These are phyloP conservation scores for Equus quagga DNA, from an alignment of 2,113 vertebrate genomes.

Conservation along the genomic window DNA sequence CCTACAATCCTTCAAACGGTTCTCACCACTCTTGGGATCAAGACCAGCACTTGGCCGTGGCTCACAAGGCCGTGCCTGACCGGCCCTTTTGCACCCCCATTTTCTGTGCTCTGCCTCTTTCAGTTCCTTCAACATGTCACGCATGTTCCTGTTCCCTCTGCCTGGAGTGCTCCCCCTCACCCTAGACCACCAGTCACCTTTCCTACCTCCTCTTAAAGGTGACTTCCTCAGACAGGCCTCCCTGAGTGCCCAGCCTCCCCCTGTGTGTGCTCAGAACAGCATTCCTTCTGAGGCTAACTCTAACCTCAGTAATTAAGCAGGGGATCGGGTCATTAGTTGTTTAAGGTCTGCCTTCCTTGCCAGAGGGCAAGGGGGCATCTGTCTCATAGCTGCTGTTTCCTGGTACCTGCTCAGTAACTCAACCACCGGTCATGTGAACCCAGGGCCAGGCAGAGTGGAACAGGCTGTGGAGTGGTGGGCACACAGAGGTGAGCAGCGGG, in stretches of 20 bases:
- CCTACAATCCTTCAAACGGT: background rate
- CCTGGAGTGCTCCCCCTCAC: background rate
- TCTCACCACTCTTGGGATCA: background rate
- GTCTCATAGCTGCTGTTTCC: background rate
- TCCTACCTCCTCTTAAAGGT: background rate
- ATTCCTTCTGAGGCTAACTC: background rate
- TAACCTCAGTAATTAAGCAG: background rate
- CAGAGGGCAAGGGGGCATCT: background rate
- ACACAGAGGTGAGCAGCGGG: background rate
- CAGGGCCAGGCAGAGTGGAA: background rate
- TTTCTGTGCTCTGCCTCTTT: background rate
- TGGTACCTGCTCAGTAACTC: background rate
- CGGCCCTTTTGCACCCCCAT: fast-evolving
- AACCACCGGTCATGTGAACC: background rate
- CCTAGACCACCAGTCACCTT: background rate
- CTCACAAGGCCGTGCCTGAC: no score
- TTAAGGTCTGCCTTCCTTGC: background rate
- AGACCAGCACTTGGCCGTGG: background rate
- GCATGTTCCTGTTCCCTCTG: background rate
- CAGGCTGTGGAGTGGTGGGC: background rate
- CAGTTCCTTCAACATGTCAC: background rate
- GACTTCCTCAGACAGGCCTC: background rate
- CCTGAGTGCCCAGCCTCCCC: no score
- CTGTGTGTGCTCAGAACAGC: background rate
- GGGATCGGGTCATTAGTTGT: background rate